Conservation (phyloP, 2,797 vertebrate genomes). For the Acridotheres tristis region DNA sequence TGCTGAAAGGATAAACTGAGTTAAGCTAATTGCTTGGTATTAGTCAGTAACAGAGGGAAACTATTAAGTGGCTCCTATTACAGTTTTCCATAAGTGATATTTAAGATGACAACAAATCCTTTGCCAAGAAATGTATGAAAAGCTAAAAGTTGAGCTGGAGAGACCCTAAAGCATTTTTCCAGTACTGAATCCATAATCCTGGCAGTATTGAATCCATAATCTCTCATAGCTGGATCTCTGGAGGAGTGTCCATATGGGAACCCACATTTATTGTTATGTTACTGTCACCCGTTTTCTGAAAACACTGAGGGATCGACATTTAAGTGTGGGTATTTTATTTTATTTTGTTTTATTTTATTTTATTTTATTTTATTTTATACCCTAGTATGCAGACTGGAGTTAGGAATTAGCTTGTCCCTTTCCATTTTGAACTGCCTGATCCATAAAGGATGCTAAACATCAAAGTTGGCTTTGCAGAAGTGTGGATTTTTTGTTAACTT, state of each 20-base stretch:
- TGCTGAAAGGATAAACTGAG: conserved; percentile 15
- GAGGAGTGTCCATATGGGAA: neutral
- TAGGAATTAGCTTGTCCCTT: neutral
- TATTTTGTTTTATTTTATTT: neutral
- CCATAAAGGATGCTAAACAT: neutral
- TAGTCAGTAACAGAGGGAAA: conserved; percentile 39
- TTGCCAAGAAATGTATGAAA: conserved; percentile 32
- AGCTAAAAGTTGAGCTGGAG: neutral
- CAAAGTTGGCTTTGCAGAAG: neutral
- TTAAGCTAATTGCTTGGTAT: conserved; percentile 22
- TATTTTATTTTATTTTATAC: neutral
- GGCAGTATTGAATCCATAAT: neutral
- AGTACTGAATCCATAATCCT: neutral
- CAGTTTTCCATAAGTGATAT: conserved; percentile 12
- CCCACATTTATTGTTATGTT: neutral
- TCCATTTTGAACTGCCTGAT: neutral
- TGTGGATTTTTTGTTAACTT: neutral
- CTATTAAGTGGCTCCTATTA: conserved; percentile 33
- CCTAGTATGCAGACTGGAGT: neutral
- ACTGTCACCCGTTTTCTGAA: neutral
- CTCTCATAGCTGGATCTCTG: neutral
- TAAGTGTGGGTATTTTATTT: neutral
- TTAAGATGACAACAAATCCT: conserved; percentile 41
- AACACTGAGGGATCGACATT: neutral
- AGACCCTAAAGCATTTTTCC: neutral